These are phyloP conservation scores for Cyrtodaria siliqua DNA, from an alignment of 2,888 invertebrate genomes.

Conservation along the genomic window DNA sequence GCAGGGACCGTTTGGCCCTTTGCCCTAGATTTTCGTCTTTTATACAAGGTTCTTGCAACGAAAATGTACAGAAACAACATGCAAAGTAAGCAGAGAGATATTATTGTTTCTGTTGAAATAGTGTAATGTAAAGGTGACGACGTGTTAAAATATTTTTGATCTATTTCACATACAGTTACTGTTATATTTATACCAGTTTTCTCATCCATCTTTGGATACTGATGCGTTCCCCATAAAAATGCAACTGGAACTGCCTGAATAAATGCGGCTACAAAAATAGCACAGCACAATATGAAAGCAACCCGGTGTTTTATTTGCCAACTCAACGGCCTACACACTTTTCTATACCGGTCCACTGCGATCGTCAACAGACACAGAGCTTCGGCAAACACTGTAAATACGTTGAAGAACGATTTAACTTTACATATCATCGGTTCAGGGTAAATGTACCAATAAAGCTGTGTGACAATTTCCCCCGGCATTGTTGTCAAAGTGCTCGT, in stretches of 20 bases:
- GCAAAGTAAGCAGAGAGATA: slow-evolving; percentile 23
- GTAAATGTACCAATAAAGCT: slow-evolving; percentile 52
- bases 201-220: neutral
- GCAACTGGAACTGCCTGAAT: slow-evolving; percentile 41
- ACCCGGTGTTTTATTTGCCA: slow-evolving; percentile 35
- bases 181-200: slow-evolving; percentile 9
- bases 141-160: slow-evolving; percentile 22
- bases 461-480: slow-evolving; percentile 55
- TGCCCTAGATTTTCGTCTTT: neutral
- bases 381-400: slow-evolving; percentile 61
- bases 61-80: slow-evolving; percentile 47
- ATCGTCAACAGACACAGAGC: slow-evolving; percentile 71
- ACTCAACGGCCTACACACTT: slow-evolving; percentile 71
- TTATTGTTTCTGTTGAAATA: slow-evolving; percentile 13
- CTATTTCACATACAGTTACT: slow-evolving; percentile 50
- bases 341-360: slow-evolving; percentile 72
- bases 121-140: slow-evolving; percentile 29
- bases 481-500: slow-evolving; percentile 51
- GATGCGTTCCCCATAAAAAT: slow-evolving; percentile 54
- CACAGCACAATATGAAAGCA: slow-evolving; percentile 26
- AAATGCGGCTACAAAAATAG: slow-evolving; percentile 26
- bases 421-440: slow-evolving; percentile 41
- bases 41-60: slow-evolving; percentile 25
- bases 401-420: slow-evolving; percentile 59
- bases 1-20: too few relatives aligned